phyloP scores from a whole-genome alignment of 2,113 vertebrate genomes.

The Oncorhynchus tshawytscha region DNA sequence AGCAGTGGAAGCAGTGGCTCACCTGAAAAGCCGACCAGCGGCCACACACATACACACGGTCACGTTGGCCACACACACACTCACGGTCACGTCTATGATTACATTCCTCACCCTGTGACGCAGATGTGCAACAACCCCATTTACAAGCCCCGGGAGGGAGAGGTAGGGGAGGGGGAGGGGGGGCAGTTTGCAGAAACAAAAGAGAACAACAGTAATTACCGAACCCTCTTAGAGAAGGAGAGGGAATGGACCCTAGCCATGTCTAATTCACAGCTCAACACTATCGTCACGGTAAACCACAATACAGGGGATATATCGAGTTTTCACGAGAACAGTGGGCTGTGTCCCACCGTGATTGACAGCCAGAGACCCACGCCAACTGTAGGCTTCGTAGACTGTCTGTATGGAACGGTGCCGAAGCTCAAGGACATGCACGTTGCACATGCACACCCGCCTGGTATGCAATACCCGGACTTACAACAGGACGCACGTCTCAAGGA shows the following conservation, averaged over 20 bases:
- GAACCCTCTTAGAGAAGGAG: slow-evolving; percentile 93
- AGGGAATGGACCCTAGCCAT: slow-evolving; percentile 91
- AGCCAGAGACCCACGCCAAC: slow-evolving; percentile 88
- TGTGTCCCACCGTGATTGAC: slow-evolving; percentile 85
- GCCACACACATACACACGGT: slow-evolving; percentile 61
- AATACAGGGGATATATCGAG: slow-evolving; percentile 74
- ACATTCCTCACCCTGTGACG: slow-evolving; percentile 93
- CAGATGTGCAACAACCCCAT: slow-evolving; percentile 99
- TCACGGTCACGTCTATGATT: slow-evolving; percentile 85
- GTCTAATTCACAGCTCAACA: slow-evolving; percentile 92
- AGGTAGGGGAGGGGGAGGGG: slow-evolving; percentile 80
- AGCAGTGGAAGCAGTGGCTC: slow-evolving; percentile 62
- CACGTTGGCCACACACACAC: slow-evolving; percentile 57
- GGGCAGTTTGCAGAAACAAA: slow-evolving; percentile 83
- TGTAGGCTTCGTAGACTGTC: slow-evolving; percentile 94
- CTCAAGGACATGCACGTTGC: slow-evolving; percentile 93
- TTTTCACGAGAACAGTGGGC: slow-evolving; percentile 87
- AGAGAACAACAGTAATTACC: slow-evolving; percentile 84
- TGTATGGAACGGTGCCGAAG: slow-evolving; percentile 95
- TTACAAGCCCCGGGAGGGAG: slow-evolving; percentile 92
- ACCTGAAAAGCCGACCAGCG: slow-evolving; percentile 83
- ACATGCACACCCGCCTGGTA: slow-evolving; percentile 91
- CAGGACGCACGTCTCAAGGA: slow-evolving; percentile 97
- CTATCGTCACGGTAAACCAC: slow-evolving; percentile 87
- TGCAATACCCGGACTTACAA: slow-evolving; percentile 98